Percentiles rank a stretch among this genome's conserved stretches.
phyloP scores from a whole-genome alignment of 2,113 vertebrate species.

The Eubucco bourcierii region DNA sequence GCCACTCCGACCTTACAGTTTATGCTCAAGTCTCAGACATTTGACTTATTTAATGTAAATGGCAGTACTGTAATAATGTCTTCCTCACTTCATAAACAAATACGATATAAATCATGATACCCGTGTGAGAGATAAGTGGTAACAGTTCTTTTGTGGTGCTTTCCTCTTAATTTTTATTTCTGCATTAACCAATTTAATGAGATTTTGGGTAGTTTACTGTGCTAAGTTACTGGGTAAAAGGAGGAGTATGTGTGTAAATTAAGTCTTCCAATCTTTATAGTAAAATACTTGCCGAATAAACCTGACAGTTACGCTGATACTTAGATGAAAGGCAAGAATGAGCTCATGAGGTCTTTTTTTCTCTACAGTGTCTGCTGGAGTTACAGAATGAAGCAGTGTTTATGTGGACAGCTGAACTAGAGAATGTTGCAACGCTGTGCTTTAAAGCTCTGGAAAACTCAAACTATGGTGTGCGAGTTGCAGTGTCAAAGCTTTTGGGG shows the following conservation, averaged over 20 bases:
- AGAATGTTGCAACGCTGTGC: conserved; percentile 94
- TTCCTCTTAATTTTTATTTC: background rate
- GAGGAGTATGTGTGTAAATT: background rate
- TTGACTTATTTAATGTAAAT: background rate
- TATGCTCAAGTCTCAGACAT: background rate
- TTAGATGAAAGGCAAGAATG: background rate
- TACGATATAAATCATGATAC: background rate
- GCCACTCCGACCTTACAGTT: too few species aligned
- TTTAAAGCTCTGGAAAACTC: conserved; percentile 97
- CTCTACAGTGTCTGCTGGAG: conserved; percentile 90
- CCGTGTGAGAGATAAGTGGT: background rate
- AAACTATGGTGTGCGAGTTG: conserved; percentile 94
- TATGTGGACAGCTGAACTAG: conserved; percentile 98
- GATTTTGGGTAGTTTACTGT: background rate
- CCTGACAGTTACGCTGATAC: background rate
- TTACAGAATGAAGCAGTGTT: conserved; percentile 98
- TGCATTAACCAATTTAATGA: background rate
- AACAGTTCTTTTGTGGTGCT: background rate
- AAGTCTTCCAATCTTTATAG: background rate
- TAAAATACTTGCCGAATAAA: background rate
- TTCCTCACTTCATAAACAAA: background rate
- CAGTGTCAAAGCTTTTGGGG: conserved; percentile 94
- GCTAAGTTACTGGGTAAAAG: background rate
- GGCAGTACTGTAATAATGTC: background rate
- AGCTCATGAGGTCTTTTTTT: background rate